phyloP scores from a whole-genome alignment of 2,113 vertebrate genomes.

The Platichthys stellatus region DNA sequence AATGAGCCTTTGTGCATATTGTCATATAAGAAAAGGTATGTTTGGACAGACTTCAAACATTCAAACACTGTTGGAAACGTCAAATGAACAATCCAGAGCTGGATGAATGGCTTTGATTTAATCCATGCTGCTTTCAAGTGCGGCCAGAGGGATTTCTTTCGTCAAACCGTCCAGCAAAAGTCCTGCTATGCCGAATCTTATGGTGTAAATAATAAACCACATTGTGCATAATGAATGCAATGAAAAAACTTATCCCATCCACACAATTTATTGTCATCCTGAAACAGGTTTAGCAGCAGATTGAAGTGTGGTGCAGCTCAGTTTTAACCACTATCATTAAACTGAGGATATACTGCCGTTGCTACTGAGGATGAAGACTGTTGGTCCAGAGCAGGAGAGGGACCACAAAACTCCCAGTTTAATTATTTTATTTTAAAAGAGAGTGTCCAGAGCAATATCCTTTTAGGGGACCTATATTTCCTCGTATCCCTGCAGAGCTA shows the following conservation, averaged over 20 bases:
- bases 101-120: constrained; percentile 61
- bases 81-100: constrained; percentile 31
- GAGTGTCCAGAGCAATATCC: constrained; percentile 49
- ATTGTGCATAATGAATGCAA: constrained; percentile 8
- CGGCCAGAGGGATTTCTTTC: constrained; percentile 35
- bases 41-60: constrained; percentile 57
- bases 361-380: constrained; percentile 33
- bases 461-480: constrained; percentile 45
- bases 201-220: constrained; percentile 37
- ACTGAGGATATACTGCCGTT: constrained; percentile 11
- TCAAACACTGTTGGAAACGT: constrained; percentile 50
- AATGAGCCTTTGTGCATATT: constrained; percentile 20
- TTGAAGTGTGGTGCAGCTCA: not conserved
- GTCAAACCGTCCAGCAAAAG: constrained; percentile 46
- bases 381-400: constrained; percentile 31
- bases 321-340: constrained; percentile 32
- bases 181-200: constrained; percentile 34
- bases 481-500: constrained; percentile 16
- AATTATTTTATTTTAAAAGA: constrained; percentile 63
- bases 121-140: constrained; percentile 53
- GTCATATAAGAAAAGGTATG: constrained; percentile 41
- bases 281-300: constrained; percentile 32
- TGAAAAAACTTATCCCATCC: not conserved
- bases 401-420: constrained; percentile 60
- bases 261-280: constrained; percentile 19